Evolutionary conservation across 2,888 invertebrate genomes (phyloP), one percentile per base, ranked within the genome.

Genomic region (Lamellibrachia columna): DNA sequence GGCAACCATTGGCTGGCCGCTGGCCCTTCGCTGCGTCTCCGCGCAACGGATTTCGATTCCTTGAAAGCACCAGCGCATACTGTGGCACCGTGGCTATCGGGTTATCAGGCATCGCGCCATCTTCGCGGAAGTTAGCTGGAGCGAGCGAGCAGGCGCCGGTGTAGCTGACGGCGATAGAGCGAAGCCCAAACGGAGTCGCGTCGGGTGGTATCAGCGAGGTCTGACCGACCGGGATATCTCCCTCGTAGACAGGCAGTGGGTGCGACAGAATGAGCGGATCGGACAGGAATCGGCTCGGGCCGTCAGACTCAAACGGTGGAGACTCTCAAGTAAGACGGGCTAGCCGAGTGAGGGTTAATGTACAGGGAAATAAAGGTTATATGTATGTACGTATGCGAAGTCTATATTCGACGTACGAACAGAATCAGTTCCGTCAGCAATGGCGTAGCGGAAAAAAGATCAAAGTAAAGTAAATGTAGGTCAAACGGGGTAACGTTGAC

Each of bases 41-140:
- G 6, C 75, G 75, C 75, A 75, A 75, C 75, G 75, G 75, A 6
- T 15, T 75, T 11, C n/a, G 75, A 75, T 22, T 75, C 75, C 75
- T 75, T 6, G 75, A 11, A 75, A n/a, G 22, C 75, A n/a, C 75
- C 75, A 22, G 22, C 75, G 6, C 75, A 11, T 4, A n/a, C 75
- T 22, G 75, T n/a, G 75, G 55, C 75, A 4, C 75, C 75, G 75
- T 75, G 75, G 15, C 15, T 75, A 75, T 75, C 75, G 75, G n/a
- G 75, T 75, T 75, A 75, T 75, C 75, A 22, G 75, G 75, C 15
- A 75, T 75, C 75, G 75, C 75, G 75, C 75, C 75, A 75, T 75
- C 75, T 22, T 75, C 75, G 75, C 75, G 75, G 75, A 75, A 75
- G 75, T 75, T 75, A 22, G 75, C 11, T 40, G 40, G 40, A 40